Evolutionary conservation across 2,797 vertebrate genomes (phyloP).

Genomic region (Xerus rutilus): DNA sequence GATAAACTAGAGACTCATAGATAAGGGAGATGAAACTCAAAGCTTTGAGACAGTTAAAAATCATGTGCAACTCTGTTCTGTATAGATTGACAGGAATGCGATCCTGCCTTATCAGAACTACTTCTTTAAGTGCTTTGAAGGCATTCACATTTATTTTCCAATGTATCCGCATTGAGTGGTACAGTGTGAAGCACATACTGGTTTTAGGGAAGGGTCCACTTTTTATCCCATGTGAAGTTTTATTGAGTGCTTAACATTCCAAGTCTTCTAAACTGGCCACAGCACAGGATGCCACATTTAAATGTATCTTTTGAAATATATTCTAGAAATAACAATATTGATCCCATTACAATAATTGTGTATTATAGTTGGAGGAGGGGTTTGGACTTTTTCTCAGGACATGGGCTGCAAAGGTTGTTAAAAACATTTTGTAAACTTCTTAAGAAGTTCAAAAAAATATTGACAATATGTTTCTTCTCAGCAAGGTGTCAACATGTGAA

Average conservation of each 20-base stretch:
- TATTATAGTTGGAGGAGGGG: background rate
- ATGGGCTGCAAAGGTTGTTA: background rate
- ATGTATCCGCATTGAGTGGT: background rate
- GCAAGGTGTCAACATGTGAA: background rate
- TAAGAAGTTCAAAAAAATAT: constrained; percentile 23
- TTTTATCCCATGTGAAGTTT: background rate
- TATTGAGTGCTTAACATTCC: background rate
- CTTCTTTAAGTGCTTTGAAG: background rate
- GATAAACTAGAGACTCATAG: background rate
- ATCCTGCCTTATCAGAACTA: background rate
- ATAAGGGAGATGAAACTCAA: background rate
- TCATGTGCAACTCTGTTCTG: background rate
- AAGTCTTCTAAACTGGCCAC: background rate
- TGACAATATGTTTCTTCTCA: background rate
- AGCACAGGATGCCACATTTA: background rate
- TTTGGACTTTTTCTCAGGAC: background rate
- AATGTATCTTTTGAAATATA: background rate
- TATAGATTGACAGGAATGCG: background rate
- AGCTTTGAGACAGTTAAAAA: background rate
- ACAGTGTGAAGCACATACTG: background rate
- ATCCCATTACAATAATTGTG: background rate
- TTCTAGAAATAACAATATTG: background rate
- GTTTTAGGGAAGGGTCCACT: background rate
- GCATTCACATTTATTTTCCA: background rate
- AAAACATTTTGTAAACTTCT: constrained; percentile 5